Evolutionary conservation across 2,888 invertebrate genomes (phyloP), one percentile per base, ranked within the genome.

Genomic region (Xanthia togata): DNA sequence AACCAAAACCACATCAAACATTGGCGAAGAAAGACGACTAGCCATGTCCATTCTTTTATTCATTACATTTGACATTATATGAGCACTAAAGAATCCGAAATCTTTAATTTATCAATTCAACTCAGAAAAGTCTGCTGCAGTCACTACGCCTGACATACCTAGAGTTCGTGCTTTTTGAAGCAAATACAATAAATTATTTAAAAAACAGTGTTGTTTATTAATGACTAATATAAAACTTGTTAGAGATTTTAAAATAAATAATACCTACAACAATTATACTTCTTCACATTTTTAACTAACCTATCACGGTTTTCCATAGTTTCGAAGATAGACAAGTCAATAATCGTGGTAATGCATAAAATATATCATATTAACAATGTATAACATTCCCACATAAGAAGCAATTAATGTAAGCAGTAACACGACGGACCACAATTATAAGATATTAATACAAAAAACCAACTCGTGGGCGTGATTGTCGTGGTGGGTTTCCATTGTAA

Each of bases 391-490:
- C 70, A 83, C 65, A 81, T 79, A 67, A 79, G 75, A 83, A 89
- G 92, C 93, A 93, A 93, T 93, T 94, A 94, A 93, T 91, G 91
- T 91, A 87, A 89, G 88, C 78, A 88, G 91, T 91, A 91, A 91
- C 87, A 86, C 88, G 87, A 90, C 31, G 26, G 87, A 90, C 90
- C 89, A 90, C 92, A 93, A 94, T 94, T 94, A 93, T 92, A 91
- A 88, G 85, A 89, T 91, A 93, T 93, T 94, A 93, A 93, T 94
- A 93, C 89, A 91, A 92, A 60, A 93, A 87, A 87, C 79, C 81
- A 88, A 88, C 81, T 87, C 83, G 93, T 94, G 91, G 94, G 93
- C 91, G 93, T 91, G 90, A 91, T 91, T 90, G 86, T 88, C 79
- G 9, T 62, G 8, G 78, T 62, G 74, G 71, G 92, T 91, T 84